Evolutionary conservation across 1,140 invertebrate species (phyloP).

Genomic region (Bilobella aurantiaca): DNA sequence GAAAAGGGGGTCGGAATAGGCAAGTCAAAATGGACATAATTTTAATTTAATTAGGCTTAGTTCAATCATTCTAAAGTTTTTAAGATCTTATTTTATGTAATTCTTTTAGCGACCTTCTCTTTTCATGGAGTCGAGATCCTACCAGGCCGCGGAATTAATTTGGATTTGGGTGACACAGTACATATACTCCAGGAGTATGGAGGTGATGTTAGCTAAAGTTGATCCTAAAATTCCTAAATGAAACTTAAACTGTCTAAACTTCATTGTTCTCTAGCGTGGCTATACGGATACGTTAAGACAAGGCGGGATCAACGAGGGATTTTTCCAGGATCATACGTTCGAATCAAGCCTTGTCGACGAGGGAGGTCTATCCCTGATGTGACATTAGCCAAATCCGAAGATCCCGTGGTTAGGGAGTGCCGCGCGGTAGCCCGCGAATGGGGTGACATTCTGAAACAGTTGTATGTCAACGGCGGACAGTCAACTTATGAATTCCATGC

Average conservation of each 20-base stretch:
- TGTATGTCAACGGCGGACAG: constrained; percentile 57
- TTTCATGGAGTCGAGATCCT: constrained; percentile 19
- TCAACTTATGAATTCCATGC: constrained; percentile 25
- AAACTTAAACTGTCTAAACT: constrained; percentile 5
- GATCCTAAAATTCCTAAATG: neutral
- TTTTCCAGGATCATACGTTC: constrained; percentile 5
- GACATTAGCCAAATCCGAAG: constrained; percentile 5
- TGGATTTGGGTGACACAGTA: constrained; percentile 82
- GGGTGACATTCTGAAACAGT: constrained; percentile 78
- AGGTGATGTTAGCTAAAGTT: constrained; percentile 43
- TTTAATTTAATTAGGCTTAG: too few species aligned
- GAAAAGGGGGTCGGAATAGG: neutral
- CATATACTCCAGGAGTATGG: constrained; percentile 80
- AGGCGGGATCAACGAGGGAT: constrained; percentile 60
- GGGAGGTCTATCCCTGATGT: neutral
- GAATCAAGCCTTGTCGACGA: neutral
- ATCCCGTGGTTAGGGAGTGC: constrained; percentile 14
- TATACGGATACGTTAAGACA: constrained; percentile 67
- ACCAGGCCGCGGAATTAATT: constrained; percentile 51
- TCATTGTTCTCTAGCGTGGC: constrained; percentile 59
- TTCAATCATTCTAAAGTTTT: neutral
- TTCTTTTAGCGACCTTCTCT: constrained; percentile 16
- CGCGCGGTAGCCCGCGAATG: constrained; percentile 71
- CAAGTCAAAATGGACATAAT: neutral
- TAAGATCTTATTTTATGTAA: neutral